These are phyloP conservation scores for Haliaeetus albicilla DNA, from an alignment of 2,797 vertebrate species.

Conservation along the genomic window DNA sequence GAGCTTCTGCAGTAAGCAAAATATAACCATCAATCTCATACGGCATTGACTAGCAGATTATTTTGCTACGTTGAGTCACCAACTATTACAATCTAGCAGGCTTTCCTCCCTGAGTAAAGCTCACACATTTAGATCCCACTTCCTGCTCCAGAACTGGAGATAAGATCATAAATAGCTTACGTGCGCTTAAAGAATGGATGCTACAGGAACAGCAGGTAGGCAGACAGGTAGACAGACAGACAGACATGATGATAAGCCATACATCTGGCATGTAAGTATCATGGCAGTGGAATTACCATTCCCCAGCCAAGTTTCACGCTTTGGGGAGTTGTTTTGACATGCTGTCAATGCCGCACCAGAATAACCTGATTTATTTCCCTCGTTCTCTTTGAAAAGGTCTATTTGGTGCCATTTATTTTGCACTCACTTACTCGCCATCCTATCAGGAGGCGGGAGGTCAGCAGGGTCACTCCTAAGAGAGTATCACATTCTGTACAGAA, in stretches of 20 bases:
- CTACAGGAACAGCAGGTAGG: slow-evolving; percentile 26
- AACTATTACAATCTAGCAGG: neutral
- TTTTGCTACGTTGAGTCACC: neutral
- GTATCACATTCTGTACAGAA: slow-evolving; percentile 50
- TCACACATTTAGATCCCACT: neutral
- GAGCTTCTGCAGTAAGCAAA: neutral
- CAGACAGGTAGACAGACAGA: slow-evolving; percentile 38
- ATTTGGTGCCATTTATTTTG: slow-evolving; percentile 66
- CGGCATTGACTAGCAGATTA: neutral
- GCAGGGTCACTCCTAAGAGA: slow-evolving; percentile 59
- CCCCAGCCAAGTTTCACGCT: slow-evolving; percentile 62
- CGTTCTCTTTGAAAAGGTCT: slow-evolving; percentile 63
- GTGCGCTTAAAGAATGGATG: neutral
- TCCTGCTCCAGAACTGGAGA: neutral
- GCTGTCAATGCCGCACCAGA: slow-evolving; percentile 63
- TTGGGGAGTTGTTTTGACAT: slow-evolving; percentile 67
- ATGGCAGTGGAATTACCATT: slow-evolving; percentile 63
- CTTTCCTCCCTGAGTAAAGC: neutral
- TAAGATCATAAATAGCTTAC: neutral
- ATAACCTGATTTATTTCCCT: slow-evolving; percentile 65
- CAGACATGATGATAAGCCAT: slow-evolving; percentile 53
- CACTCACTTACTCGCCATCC: slow-evolving; percentile 62
- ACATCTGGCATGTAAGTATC: slow-evolving; percentile 57
- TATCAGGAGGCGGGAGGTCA: slow-evolving; percentile 54
- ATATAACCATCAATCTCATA: neutral